phyloP scores from a whole-genome alignment of 2,888 invertebrate species.

The Dugesia japonica region DNA sequence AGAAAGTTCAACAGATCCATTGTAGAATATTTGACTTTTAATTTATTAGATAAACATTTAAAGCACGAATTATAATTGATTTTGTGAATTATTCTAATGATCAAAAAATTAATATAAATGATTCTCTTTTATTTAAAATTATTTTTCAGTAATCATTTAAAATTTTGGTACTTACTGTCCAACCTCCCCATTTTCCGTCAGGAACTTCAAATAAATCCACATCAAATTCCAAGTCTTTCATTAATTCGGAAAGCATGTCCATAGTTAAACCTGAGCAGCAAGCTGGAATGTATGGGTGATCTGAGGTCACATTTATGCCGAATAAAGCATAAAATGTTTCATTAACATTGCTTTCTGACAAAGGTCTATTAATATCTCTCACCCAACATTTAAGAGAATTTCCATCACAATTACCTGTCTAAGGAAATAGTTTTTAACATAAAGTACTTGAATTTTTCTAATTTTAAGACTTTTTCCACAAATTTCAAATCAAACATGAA shows the following conservation, averaged over 20 bases:
- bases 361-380: not conserved
- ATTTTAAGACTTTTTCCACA: no score
- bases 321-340: conserved; percentile 10
- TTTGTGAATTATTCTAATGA: no score
- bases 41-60: no score
- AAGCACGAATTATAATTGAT: no score
- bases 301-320: not conserved
- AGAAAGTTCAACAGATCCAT: no score
- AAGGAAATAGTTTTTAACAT: not conserved
- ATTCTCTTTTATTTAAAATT: no score
- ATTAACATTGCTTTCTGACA: not conserved
- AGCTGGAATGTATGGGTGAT: conserved; percentile 10
- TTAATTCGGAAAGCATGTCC: conserved; percentile 78
- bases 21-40: no score
- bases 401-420: conserved; percentile 13
- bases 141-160: no score
- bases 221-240: conserved; percentile 81
- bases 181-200: conserved; percentile 51
- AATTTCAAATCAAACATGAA: no score
- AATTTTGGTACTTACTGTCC: conserved; percentile 31
- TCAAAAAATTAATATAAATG: no score
- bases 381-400: not conserved
- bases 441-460: no score
- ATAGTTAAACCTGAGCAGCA: conserved; percentile 97
- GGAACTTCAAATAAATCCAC: conserved; percentile 60